phyloP scores from a whole-genome alignment of 37 sponge, comb jelly and placozoan species.

The Ephydatia muelleri region DNA sequence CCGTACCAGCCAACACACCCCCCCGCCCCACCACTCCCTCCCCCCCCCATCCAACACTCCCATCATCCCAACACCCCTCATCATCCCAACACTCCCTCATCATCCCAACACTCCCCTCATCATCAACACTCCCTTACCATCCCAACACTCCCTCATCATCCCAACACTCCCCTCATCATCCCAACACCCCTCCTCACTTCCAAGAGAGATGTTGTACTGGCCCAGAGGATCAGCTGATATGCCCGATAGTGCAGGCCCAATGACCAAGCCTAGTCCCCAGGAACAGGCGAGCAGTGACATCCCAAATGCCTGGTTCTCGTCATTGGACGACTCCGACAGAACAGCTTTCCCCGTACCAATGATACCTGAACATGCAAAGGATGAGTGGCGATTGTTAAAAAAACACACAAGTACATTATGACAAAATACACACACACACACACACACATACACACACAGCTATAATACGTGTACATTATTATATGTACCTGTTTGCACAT shows the following conservation, averaged over 20 bases:
- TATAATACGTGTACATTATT: not conserved
- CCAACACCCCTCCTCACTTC: constrained; percentile 22
- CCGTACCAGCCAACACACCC: not conserved
- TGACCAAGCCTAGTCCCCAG: constrained; percentile 61
- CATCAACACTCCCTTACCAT: not conserved
- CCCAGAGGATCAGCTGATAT: constrained; percentile 69
- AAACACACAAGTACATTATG: no score
- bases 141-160: not conserved
- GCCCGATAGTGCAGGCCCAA: constrained; percentile 72
- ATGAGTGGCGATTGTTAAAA: not conserved
- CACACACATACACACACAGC: no score
- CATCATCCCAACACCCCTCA: not conserved
- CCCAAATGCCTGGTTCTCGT: constrained; percentile 70
- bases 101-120: not conserved
- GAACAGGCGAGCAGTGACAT: constrained; percentile 43
- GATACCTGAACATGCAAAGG: constrained; percentile 33
- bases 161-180: not conserved
- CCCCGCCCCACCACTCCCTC: no score
- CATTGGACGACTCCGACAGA: constrained; percentile 63
- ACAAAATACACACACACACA: no score
- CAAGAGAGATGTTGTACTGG: constrained; percentile 67
- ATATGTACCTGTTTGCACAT: not conserved
- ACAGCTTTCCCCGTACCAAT: constrained; percentile 74
- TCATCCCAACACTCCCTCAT: not conserved
- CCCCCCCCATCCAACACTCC: no score